A percentile compares a stretch with the other conserved stretches of the same genome.
These are phyloP conservation scores for Lycopodina hypogea DNA, from an alignment of 37 sponge, comb jelly and placozoan species.

Conservation along the genomic window DNA sequence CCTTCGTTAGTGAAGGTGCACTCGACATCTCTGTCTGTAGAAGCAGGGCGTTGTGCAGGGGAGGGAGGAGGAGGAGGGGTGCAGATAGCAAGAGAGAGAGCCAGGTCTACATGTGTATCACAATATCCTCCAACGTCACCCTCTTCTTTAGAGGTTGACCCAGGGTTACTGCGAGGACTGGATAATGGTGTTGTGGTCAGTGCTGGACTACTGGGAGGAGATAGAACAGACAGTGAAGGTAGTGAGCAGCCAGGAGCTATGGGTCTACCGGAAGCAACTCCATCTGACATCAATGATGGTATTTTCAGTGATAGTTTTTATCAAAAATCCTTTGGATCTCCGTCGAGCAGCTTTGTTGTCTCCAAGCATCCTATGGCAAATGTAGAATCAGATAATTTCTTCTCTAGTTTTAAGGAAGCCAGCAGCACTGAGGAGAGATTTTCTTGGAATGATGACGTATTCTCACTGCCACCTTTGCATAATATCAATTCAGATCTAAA, in stretches of 20 bases:
- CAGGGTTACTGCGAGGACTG: too few species aligned
- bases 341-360: neutral
- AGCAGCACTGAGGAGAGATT: neutral
- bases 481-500: too few species aligned
- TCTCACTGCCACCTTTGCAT: neutral
- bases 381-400: neutral
- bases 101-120: too few species aligned
- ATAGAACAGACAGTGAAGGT: neutral
- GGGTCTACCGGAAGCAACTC: neutral
- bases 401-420: neutral
- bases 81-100: too few species aligned
- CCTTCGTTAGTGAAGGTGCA: too few species aligned
- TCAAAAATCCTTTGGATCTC: slow-evolving; percentile 20
- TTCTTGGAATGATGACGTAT: neutral
- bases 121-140: too few species aligned
- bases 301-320: slow-evolving; percentile 19
- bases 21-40: too few species aligned
- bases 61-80: too few species aligned
- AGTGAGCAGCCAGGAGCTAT: neutral
- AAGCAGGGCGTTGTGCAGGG: too few species aligned
- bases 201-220: too few species aligned
- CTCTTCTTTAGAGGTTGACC: too few species aligned
- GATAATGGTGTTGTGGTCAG: too few species aligned
- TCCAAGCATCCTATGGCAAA: neutral
- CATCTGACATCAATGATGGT: neutral